These are phyloP conservation scores for Pherbina coryleti DNA, from an alignment of 2,888 invertebrate genomes.

Conservation along the genomic window DNA sequence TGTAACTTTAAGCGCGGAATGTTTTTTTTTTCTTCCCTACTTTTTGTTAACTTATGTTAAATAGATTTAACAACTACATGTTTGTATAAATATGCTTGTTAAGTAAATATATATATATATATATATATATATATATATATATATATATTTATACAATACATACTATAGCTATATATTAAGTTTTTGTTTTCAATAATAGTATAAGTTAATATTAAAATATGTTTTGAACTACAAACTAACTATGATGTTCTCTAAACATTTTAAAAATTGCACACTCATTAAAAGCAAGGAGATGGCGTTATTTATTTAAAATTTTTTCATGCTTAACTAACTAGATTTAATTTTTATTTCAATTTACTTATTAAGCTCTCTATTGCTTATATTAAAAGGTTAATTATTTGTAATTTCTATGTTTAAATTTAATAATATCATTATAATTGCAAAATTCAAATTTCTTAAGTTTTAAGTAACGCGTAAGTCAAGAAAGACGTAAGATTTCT, in stretches of 20 bases:
- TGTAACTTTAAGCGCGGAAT: not conserved
- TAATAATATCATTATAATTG: not conserved
- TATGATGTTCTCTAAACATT: conserved; percentile 28
- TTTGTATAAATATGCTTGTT: conserved; percentile 26
- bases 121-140: conserved; percentile 1
- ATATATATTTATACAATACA: too few relatives aligned
- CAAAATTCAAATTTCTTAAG: conserved; percentile 13
- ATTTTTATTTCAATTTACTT: not conserved
- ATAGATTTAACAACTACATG: not conserved
- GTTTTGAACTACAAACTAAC: conserved; percentile 8
- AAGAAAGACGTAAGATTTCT: not conserved
- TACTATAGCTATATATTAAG: conserved; percentile 13
- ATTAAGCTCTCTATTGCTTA: conserved; percentile 31
- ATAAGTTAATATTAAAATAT: conserved; percentile 33
- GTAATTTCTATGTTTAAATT: not conserved
- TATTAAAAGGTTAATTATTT: not conserved
- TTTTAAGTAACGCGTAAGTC: not conserved
- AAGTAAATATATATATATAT: not conserved
- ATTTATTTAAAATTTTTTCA: not conserved
- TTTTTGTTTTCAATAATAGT: conserved; percentile 13
- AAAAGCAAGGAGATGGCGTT: conserved; percentile 20
- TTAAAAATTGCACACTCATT: conserved; percentile 28
- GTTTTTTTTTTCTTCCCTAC: not conserved
- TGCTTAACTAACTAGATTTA: not conserved
- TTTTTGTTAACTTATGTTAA: not conserved